Conservation (phyloP, 1,140 invertebrate genomes). For the Pristionchus pacificus region DNA sequence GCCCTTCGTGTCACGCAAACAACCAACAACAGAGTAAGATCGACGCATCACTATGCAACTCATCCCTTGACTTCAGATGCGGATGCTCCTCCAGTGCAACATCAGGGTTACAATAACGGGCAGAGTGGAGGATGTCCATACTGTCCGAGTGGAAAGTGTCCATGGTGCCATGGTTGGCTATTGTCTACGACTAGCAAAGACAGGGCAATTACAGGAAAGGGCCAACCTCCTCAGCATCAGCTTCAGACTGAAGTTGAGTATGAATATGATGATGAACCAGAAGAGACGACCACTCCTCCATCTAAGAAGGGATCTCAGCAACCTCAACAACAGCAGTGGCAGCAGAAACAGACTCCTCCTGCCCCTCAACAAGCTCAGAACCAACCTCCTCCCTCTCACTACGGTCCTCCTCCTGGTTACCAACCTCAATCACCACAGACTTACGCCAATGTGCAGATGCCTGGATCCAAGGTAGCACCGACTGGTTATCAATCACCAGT, state of each 20-base stretch:
- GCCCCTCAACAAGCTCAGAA: neutral
- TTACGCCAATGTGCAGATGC: neutral
- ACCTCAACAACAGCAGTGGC: neutral
- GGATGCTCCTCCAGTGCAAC: neutral
- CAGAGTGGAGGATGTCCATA: neutral
- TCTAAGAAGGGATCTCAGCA: neutral
- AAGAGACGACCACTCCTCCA: no score
- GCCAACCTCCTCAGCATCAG: no score
- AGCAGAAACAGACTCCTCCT: neutral
- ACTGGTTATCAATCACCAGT: no score
- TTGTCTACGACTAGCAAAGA: neutral
- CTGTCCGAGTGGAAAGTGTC: neutral
- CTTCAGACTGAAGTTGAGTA: no score
- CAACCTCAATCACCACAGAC: neutral
- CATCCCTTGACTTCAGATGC: neutral
- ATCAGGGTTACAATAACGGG: neutral
- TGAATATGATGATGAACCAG: no score
- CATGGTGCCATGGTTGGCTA: neutral
- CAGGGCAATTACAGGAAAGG: neutral
- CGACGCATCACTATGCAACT: neutral
- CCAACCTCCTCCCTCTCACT: neutral
- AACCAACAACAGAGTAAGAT: neutral
- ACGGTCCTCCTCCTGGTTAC: neutral
- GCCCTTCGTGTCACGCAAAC: neutral
- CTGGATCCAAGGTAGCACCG: no score